These are phyloP conservation scores for Danio kyathit DNA, from an alignment of 2,797 vertebrate species.

Conservation along the genomic window DNA sequence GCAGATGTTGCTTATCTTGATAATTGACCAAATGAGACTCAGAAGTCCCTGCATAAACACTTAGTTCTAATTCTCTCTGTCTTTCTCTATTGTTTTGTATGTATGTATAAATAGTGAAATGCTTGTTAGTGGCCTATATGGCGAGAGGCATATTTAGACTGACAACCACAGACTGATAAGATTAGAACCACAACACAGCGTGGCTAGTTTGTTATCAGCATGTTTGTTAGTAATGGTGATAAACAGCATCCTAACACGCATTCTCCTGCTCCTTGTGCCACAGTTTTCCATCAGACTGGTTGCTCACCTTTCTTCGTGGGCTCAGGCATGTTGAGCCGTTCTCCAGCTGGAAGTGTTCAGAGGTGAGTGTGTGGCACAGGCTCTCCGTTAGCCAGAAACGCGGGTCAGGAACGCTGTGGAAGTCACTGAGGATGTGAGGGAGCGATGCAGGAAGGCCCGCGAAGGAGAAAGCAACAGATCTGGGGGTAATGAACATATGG, in stretches of 20 bases:
- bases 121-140: not conserved
- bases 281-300: not conserved
- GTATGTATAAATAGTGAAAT: too few species aligned
- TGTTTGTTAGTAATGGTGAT: conserved; percentile 20
- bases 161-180: not conserved
- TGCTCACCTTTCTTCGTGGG: conserved; percentile 92
- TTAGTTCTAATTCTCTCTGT: too few species aligned
- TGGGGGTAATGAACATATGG: conserved; percentile 78
- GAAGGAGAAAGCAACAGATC: conserved; percentile 83
- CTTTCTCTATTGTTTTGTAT: too few species aligned
- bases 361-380: conserved; percentile 43
- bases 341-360: conserved; percentile 58
- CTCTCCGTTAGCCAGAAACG: conserved; percentile 33
- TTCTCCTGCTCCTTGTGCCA: not conserved
- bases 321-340: conserved; percentile 93
- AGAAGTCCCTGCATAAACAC: too few species aligned
- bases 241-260: not conserved
- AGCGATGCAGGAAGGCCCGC: conserved; percentile 72
- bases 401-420: conserved; percentile 57
- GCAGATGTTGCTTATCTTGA: too few species aligned
- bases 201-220: conserved; percentile 7
- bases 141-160: not conserved
- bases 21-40: too few species aligned
- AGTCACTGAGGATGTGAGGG: conserved; percentile 65
- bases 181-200: not conserved